Evolutionary conservation across 1,140 invertebrate genomes (phyloP).

Genomic region (Paramacrobiotus metropolitanus): DNA sequence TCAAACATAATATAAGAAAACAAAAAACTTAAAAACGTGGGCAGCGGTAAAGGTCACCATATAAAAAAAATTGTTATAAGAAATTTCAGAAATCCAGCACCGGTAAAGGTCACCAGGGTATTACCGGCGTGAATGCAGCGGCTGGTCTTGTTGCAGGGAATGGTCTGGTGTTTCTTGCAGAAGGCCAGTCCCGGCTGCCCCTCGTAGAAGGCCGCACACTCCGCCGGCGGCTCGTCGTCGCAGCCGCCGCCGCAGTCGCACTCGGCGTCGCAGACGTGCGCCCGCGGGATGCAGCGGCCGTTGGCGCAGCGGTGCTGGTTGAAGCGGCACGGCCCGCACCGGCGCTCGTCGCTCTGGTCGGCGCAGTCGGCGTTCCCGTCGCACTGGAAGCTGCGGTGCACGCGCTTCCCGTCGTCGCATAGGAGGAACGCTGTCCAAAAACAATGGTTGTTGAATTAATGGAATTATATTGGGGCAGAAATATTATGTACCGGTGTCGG

Average conservation of each 20-base stretch:
- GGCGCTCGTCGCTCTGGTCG: neutral
- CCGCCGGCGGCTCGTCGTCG: conserved; percentile 18
- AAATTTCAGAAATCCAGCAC: no score
- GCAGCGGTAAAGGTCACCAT: no score
- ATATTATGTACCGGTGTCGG: neutral
- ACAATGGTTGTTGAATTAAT: no score
- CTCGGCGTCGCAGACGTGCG: conserved; percentile 20
- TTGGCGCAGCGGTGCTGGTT: conserved; percentile 18
- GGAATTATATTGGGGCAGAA: no score
- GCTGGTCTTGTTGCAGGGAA: conserved; percentile 5
- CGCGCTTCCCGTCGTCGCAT: neutral
- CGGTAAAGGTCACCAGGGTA: no score
- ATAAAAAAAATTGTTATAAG: no score
- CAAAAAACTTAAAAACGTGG: no score
- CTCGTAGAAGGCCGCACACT: conserved; percentile 16
- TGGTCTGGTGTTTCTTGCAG: conserved; percentile 5
- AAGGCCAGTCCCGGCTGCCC: neutral
- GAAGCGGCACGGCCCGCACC: conserved; percentile 14
- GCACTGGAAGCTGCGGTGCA: neutral
- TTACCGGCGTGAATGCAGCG: conserved; percentile 1
- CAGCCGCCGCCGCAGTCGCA: conserved; percentile 23
- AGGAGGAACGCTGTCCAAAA: neutral
- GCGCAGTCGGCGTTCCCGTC: neutral
- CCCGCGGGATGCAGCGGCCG: conserved; percentile 18
- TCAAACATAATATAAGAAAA: no score